These are phyloP conservation scores for Xerus inauris DNA, from an alignment of 2,113 vertebrate species.

Conservation along the genomic window DNA sequence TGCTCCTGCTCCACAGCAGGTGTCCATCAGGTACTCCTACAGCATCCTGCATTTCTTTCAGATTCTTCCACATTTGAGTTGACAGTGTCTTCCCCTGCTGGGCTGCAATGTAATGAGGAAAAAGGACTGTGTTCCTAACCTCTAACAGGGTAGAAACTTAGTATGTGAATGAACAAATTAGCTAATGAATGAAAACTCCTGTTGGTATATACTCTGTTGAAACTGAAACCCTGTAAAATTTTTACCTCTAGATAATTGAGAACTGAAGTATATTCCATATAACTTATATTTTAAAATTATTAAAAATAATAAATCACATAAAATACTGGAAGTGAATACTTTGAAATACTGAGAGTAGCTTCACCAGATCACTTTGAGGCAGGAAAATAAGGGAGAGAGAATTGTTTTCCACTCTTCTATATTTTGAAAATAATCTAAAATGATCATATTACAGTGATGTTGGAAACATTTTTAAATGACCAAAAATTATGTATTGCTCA, in stretches of 20 bases:
- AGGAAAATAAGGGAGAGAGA: not conserved
- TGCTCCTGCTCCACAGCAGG: not conserved
- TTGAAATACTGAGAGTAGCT: not conserved
- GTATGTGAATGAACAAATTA: not conserved
- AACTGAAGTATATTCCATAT: not conserved
- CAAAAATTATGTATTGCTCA: not conserved
- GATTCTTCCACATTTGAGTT: not conserved
- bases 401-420: not conserved
- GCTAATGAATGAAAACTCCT: not conserved
- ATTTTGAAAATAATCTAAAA: constrained; percentile 34
- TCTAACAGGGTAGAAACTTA: not conserved
- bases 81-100: not conserved
- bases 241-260: not conserved
- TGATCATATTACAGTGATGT: not conserved
- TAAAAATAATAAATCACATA: not conserved
- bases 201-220: not conserved
- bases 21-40: not conserved
- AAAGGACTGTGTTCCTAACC: not conserved
- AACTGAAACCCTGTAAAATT: constrained; percentile 20
- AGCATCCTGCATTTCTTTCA: not conserved
- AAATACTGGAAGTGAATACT: not conserved
- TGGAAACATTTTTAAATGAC: not conserved
- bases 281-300: not conserved
- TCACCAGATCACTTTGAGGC: not conserved
- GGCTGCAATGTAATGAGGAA: not conserved